Conservation (phyloP, 2,797 vertebrate species). For the Craterocephalus amniculus region DNA sequence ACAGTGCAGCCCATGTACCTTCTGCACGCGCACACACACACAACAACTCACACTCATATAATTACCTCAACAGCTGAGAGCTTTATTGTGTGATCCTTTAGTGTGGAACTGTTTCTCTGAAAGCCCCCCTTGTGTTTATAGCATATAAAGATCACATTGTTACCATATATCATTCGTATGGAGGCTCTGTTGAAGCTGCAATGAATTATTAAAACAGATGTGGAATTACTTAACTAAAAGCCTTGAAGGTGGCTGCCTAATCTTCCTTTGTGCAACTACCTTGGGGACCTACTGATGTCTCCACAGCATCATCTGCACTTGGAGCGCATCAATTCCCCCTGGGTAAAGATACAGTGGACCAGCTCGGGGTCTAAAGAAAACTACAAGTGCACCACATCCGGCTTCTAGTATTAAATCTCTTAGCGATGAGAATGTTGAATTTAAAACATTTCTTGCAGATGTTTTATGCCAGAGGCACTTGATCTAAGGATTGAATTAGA, state of each 20-base stretch:
- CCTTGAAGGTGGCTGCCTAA: slow-evolving; percentile 72
- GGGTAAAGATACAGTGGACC: slow-evolving; percentile 48
- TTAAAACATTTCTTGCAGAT: slow-evolving; percentile 14
- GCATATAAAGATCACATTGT: slow-evolving; percentile 61
- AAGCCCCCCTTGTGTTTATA: slow-evolving; percentile 45
- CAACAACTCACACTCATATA: slow-evolving; percentile 7
- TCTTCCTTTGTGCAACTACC: slow-evolving; percentile 75
- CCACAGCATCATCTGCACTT: slow-evolving; percentile 59
- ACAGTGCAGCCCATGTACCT: slow-evolving; percentile 42
- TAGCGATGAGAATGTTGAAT: slow-evolving; percentile 11
- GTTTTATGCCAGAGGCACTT: not conserved
- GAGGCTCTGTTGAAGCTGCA: slow-evolving; percentile 49
- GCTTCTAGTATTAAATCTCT: slow-evolving; percentile 44
- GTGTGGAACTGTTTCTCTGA: slow-evolving; percentile 41
- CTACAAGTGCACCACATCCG: slow-evolving; percentile 40
- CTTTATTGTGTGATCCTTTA: slow-evolving; percentile 41
- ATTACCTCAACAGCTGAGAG: slow-evolving; percentile 15
- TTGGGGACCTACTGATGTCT: slow-evolving; percentile 65
- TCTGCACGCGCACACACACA: slow-evolving; percentile 14
- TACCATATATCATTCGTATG: slow-evolving; percentile 56
- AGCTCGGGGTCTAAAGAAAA: slow-evolving; percentile 56
- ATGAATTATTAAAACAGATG: slow-evolving; percentile 80
- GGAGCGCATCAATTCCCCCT: slow-evolving; percentile 47
- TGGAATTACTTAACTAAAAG: slow-evolving; percentile 77
- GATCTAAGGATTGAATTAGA: not conserved